Evolutionary conservation across 2,888 invertebrate genomes (phyloP), one percentile per base, ranked within the genome.

Genomic region (Camponotus fellah): DNA sequence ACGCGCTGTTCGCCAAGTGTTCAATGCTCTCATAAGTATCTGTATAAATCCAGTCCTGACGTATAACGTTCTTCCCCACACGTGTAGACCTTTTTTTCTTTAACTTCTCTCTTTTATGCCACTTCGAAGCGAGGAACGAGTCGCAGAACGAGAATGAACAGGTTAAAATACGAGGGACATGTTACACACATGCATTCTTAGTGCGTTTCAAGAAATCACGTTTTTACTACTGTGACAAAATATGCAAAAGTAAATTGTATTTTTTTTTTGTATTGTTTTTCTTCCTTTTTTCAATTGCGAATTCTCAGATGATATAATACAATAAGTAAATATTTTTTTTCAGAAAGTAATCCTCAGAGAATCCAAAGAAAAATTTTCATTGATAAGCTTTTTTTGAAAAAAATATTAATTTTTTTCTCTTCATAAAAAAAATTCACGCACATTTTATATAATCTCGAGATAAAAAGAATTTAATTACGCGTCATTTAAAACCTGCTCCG

Each of bases 61-160:
- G 17, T 49, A 49, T 69, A 79, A 79, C 69, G 79, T 69, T 69
- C 69, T 58, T 79, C 26, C n/a, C 49, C 26, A 79, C 21, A 69
- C 14, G 32, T 26, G 68, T 37, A n/a, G 9, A 2, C n/a, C 5
- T 60, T 79, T 79, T 46, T 26, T 17, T 46, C 21, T 43, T 69
- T 60, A 14, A 14, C n/a, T 56, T 58, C 10, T 17, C 58, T 60
- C 53, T 60, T 58, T 34, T 5, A 3, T 21, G 34, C 9, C 34
- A 8, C 17, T 71, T 60, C 26, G 46, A n/a, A n/a, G 2, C 17
- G 46, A 46, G 37, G 34, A 79, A 69, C 79, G 60, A 9, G 69
- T 79, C 71, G 69, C 71, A 37, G 60, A 68, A 68, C 60, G 46
- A 68, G 69, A 79, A 60, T 26, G 60, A 62, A 32, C 79, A 69